These are phyloP conservation scores for Tachypleus tridentatus DNA, from an alignment of 1,140 invertebrate genomes.

Conservation along the genomic window DNA sequence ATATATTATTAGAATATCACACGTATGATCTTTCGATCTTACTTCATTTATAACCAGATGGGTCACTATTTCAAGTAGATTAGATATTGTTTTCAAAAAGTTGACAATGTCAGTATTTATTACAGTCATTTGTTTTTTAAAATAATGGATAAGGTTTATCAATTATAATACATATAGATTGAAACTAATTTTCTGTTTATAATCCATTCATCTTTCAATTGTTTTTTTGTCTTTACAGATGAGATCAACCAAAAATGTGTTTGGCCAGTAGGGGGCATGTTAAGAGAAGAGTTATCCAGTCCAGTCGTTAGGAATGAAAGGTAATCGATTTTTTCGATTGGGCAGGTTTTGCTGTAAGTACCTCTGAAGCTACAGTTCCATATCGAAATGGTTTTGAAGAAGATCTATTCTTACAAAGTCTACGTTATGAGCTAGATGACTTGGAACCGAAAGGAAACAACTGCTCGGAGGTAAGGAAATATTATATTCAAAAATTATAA, in stretches of 20 bases:
- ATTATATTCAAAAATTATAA: too few relatives aligned
- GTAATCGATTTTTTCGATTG: conserved; percentile 76
- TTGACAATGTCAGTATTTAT: too few relatives aligned
- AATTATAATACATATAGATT: too few relatives aligned
- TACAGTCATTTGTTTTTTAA: too few relatives aligned
- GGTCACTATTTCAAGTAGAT: too few relatives aligned
- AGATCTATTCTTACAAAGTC: conserved; percentile 61
- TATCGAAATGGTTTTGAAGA: conserved; percentile 69
- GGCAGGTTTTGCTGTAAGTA: conserved; percentile 76
- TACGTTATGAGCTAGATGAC: conserved; percentile 53
- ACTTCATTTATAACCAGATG: too few relatives aligned
- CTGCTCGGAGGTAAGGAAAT: conserved; percentile 16
- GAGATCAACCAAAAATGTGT: conserved; percentile 61
- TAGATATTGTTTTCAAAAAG: too few relatives aligned
- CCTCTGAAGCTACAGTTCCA: conserved; percentile 57
- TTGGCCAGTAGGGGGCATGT: conserved; percentile 79
- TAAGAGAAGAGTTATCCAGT: conserved; percentile 54
- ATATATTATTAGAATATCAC: too few relatives aligned
- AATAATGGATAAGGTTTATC: too few relatives aligned
- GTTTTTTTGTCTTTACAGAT: conserved; percentile 51
- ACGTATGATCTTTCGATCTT: too few relatives aligned
- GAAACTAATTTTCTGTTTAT: too few relatives aligned
- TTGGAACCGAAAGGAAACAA: conserved; percentile 64
- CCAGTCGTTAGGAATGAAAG: conserved; percentile 51
- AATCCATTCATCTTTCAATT: too few relatives aligned